phyloP scores from a whole-genome alignment of 2,113 vertebrate genomes.

The Motacilla tschutschensis region DNA sequence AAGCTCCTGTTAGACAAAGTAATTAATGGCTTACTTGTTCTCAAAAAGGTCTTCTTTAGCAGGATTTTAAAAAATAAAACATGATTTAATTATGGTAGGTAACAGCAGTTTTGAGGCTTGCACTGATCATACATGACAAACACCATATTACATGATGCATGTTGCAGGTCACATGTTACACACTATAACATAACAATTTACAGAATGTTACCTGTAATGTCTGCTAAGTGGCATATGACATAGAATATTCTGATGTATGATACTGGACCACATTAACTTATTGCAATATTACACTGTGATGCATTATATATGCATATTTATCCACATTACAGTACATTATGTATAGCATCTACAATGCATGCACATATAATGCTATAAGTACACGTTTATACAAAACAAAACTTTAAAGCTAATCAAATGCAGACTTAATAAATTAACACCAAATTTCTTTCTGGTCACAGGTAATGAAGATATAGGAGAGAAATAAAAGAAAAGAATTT shows the following conservation, averaged over 20 bases:
- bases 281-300: neutral
- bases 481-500: neutral
- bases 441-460: neutral
- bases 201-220: neutral
- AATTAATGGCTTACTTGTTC: neutral
- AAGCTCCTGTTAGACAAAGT: neutral
- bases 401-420: neutral
- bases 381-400: too few relatives aligned
- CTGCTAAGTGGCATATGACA: neutral
- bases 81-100: neutral
- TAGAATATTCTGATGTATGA: neutral
- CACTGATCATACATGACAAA: too few relatives aligned
- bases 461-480: neutral
- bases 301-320: neutral
- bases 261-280: neutral
- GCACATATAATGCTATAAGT: neutral
- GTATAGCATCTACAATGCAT: neutral
- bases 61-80: neutral
- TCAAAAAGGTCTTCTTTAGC: neutral
- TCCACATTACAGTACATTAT: neutral
- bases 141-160: too few relatives aligned
- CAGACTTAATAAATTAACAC: neutral
- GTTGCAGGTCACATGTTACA: neutral
- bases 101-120: neutral
- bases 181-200: neutral